Evolutionary conservation across 2,888 invertebrate genomes (phyloP).

Genomic region (Erebia epiphron): DNA sequence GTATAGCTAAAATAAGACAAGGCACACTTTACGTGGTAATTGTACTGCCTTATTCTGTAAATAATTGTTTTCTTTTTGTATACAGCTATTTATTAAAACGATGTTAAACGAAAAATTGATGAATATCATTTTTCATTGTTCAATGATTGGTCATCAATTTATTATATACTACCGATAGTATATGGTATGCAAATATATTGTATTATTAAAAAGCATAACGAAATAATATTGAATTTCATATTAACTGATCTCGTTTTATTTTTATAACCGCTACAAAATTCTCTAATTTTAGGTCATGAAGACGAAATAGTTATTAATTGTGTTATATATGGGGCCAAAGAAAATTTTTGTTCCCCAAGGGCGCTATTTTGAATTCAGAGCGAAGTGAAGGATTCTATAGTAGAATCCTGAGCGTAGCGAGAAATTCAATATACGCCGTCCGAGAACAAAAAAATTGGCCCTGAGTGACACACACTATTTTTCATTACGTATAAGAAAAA

Average conservation of each 20-base stretch:
- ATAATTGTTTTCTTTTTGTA: slow-evolving; percentile 82
- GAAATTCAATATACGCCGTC: too few relatives aligned
- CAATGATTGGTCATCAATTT: slow-evolving; percentile 80
- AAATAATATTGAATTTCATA: slow-evolving; percentile 84
- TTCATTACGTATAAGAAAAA: too few relatives aligned
- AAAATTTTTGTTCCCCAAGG: too few relatives aligned
- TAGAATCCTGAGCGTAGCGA: too few relatives aligned
- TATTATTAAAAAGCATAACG: slow-evolving; percentile 83
- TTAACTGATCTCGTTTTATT: slow-evolving; percentile 70
- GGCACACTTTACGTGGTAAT: slow-evolving; percentile 80
- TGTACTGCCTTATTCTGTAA: slow-evolving; percentile 82
- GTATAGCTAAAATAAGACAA: slow-evolving; percentile 79
- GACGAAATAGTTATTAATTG: too few relatives aligned
- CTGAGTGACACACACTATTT: too few relatives aligned
- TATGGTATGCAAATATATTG: slow-evolving; percentile 82
- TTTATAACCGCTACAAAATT: neutral
- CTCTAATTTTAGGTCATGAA: too few relatives aligned
- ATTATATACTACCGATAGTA: slow-evolving; percentile 78
- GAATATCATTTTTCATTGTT: slow-evolving; percentile 80
- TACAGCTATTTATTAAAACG: slow-evolving; percentile 84
- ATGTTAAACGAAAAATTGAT: slow-evolving; percentile 79
- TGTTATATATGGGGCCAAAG: too few relatives aligned
- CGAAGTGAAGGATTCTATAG: too few relatives aligned
- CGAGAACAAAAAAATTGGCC: too few relatives aligned
- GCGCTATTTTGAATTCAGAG: too few relatives aligned